A percentile compares a stretch with the other conserved stretches of the same genome.
Conservation (phyloP, 2,888 invertebrate genomes). For the Amblyteles armatorius region DNA sequence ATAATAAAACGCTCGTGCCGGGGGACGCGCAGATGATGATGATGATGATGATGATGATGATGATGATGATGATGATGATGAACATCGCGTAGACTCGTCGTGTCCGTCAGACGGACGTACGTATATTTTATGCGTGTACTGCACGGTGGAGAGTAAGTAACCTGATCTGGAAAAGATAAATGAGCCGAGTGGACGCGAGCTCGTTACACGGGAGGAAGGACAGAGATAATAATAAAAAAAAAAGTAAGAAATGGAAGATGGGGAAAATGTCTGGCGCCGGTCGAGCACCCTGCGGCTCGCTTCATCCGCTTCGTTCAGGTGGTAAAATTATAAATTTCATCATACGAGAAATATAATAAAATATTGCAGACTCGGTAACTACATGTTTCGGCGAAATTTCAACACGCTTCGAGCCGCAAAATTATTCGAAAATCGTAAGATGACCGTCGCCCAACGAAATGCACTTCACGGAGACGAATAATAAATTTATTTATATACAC, state of each 20-base stretch:
- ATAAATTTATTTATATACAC: too few species aligned
- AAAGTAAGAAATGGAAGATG: conserved; percentile 35
- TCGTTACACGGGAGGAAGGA: conserved; percentile 52
- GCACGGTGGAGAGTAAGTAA: conserved; percentile 56
- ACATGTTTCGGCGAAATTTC: neutral
- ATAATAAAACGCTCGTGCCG: conserved; percentile 8
- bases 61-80: conserved; percentile 57
- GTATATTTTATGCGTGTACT: conserved; percentile 35
- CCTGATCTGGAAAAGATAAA: conserved; percentile 67
- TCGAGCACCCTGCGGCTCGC: conserved; percentile 25
- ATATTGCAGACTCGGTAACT: neutral
- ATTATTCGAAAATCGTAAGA: neutral
- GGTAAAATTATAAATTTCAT: conserved; percentile 27
- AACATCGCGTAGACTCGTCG: conserved; percentile 51
- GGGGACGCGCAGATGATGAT: conserved; percentile 23
- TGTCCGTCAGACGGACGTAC: conserved; percentile 53
- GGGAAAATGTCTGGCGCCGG: conserved; percentile 64
- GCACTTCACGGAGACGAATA: too few species aligned
- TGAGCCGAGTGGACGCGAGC: conserved; percentile 60
- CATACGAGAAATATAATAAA: neutral
- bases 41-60: neutral
- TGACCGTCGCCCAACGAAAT: neutral
- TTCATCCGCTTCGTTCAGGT: conserved; percentile 12
- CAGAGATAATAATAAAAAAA: conserved; percentile 7
- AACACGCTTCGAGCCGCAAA: too few species aligned